These are phyloP conservation scores for Maniola hyperantus DNA, from an alignment of 2,888 invertebrate genomes.

Conservation along the genomic window DNA sequence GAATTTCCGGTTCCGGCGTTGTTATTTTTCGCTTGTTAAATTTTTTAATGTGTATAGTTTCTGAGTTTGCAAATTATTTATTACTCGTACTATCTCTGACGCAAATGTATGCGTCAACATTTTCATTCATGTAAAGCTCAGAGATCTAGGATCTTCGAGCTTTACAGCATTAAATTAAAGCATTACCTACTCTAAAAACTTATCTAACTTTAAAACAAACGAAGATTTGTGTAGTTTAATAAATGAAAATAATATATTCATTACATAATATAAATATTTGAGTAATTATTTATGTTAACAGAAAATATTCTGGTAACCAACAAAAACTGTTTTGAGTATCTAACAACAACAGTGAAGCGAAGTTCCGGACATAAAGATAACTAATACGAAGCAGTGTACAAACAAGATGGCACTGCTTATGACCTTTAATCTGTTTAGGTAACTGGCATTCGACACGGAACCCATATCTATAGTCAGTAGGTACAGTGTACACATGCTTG, in stretches of 20 bases:
- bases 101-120: not conserved
- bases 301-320: too few relatives aligned
- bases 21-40: slow-evolving; percentile 14
- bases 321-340: too few relatives aligned
- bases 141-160: too few relatives aligned
- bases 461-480: not conserved
- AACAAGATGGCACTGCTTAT: not conserved
- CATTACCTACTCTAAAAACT: too few relatives aligned
- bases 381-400: not conserved
- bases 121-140: too few relatives aligned
- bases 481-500: not conserved
- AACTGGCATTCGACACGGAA: not conserved
- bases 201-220: too few relatives aligned
- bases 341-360: not conserved
- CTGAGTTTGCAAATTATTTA: slow-evolving; percentile 7
- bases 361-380: too few relatives aligned
- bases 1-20: slow-evolving; percentile 9
- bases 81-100: not conserved
- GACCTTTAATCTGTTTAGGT: slow-evolving; percentile 11
- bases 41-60: not conserved
- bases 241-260: too few relatives aligned
- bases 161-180: too few relatives aligned
- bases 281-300: too few relatives aligned
- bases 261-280: too few relatives aligned
- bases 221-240: too few relatives aligned